These are phyloP conservation scores for Pao palembangensis DNA, from an alignment of 2,113 vertebrate species.

Conservation along the genomic window DNA sequence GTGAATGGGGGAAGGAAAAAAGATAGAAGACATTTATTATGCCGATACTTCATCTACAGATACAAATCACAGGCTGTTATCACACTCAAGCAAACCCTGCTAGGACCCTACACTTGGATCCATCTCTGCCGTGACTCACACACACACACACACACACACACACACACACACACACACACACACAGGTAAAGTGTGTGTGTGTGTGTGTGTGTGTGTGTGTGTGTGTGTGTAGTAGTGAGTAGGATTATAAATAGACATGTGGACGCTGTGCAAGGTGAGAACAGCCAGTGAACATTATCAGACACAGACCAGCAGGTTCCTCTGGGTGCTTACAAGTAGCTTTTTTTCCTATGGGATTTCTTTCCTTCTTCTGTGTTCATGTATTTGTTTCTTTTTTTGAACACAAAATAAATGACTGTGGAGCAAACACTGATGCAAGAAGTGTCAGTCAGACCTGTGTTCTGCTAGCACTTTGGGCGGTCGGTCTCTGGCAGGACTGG, in stretches of 20 bases:
- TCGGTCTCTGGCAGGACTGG: no score
- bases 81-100: slow-evolving; percentile 69
- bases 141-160: slow-evolving; percentile 26
- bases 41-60: slow-evolving; percentile 71
- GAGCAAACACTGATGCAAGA: slow-evolving; percentile 1
- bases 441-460: not conserved
- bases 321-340: slow-evolving; percentile 22
- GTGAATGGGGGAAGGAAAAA: slow-evolving; percentile 54
- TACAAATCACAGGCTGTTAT: slow-evolving; percentile 75
- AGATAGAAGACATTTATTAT: slow-evolving; percentile 69
- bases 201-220: slow-evolving; percentile 3
- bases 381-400: slow-evolving; percentile 7
- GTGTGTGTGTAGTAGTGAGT: slow-evolving; percentile 30
- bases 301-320: slow-evolving; percentile 40
- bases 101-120: slow-evolving; percentile 57
- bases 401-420: not conserved
- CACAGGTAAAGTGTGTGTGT: slow-evolving; percentile 19
- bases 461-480: no score
- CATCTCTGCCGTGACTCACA: slow-evolving; percentile 56
- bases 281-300: slow-evolving; percentile 60
- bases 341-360: slow-evolving; percentile 6
- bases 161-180: slow-evolving; percentile 28
- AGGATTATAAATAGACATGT: slow-evolving; percentile 66
- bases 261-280: slow-evolving; percentile 62
- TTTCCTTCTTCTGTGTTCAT: not conserved